These are phyloP conservation scores for Caenorhabditis sp. DNA, from an alignment of 2,888 invertebrate genomes.

Conservation along the genomic window DNA sequence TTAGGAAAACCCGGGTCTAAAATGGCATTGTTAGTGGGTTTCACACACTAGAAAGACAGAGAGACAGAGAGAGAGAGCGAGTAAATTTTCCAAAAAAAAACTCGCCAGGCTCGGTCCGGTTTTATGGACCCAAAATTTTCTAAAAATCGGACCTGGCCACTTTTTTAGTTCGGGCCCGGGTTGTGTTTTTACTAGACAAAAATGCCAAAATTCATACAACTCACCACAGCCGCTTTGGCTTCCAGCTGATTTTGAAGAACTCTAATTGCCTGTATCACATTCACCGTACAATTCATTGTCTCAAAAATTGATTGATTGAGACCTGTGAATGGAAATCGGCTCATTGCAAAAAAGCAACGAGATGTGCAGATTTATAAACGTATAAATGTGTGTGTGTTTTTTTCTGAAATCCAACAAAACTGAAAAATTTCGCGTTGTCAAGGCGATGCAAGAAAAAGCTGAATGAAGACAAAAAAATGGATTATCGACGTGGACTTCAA, in stretches of 20 bases:
- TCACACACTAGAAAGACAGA: background rate
- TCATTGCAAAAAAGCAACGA: background rate
- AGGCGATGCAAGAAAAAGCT: background rate
- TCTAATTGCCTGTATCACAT: background rate
- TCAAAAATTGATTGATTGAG: background rate
- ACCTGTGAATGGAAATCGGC: background rate
- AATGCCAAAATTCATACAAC: too few species aligned
- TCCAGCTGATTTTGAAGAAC: slow-evolving; percentile 3
- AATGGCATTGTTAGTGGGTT: background rate
- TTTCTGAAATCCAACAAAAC: background rate
- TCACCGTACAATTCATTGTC: slow-evolving; percentile 3
- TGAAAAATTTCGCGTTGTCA: background rate
- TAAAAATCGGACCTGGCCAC: too few species aligned
- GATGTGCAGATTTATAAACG: background rate
- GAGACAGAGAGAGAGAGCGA: too few species aligned
- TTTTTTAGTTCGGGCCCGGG: too few species aligned
- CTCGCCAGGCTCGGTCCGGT: too few species aligned
- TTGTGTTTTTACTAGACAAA: too few species aligned
- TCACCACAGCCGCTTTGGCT: background rate
- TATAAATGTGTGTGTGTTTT: too few species aligned
- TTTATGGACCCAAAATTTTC: too few species aligned
- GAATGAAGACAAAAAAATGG: background rate
- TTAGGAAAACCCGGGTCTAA: too few species aligned
- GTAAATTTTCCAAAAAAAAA: too few species aligned
- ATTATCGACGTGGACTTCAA: too few species aligned